Base-by-base conservation (phyloP, 2,113 vertebrate species). In the Catharus bicknelli region DNA sequence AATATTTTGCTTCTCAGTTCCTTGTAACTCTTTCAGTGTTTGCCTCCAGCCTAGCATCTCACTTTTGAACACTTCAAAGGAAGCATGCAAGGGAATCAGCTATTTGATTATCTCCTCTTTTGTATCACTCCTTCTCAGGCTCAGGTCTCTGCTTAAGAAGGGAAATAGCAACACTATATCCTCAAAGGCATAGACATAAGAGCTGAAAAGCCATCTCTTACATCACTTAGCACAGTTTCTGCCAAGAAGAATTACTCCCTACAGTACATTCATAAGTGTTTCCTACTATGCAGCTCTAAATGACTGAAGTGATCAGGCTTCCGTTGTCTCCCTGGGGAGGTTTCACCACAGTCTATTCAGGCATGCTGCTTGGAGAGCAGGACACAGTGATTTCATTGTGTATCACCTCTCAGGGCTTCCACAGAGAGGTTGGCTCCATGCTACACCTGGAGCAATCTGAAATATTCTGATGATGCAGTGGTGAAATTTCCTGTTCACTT, bases 401-500 rank as follows among this genome's bases (percentile, higher is more conserved):
- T 63, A 40, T 66, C 90, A 69, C 42, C 27, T 80, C 90, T 88
- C 18, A 6, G 43, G 30, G 38, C 55, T 93, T 80, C 86, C 67
- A 7, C 59, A 45, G 61, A 47, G 61, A 43, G 68, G 34, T 13
- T 90, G 68, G 75, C 91, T 94, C 38, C 58, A 5, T 13, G 64
- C 53, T 83, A 83, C 73, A 77, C 87, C 78, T 95, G 88, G 90
- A 83, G 59, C 47, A 62, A 59, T 55, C 43, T 95, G 76, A 90
- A 94, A 76, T 75, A n/a, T 70, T 61, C 86, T 95, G 88, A 92
- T 78, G 86, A 83, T 0, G 21, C 81, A 69, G 53, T 36, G 91
- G 40, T 86, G 93, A 94, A 73, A 92, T 95, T 94, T 96, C 75
- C 93, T 93, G 73, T 69, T 86, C 80, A 5, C 64, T 91, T 95